Percentiles rank a stretch among this genome's conserved stretches.
Conservation (phyloP, 2,797 vertebrate species). For the Rhinichthys osculus region DNA sequence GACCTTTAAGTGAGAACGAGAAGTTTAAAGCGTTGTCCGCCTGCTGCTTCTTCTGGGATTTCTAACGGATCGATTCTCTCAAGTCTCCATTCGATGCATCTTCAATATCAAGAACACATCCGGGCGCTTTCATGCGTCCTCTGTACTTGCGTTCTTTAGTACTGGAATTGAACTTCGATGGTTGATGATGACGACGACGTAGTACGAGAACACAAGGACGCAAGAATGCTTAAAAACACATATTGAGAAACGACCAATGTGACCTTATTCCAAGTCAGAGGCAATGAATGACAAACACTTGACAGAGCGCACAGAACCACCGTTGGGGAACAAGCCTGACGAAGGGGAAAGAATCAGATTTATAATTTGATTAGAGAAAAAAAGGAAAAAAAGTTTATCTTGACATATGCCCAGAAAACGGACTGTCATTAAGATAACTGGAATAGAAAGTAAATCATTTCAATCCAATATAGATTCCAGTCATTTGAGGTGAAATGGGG, state of each 20-base stretch:
- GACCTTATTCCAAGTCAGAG: background rate
- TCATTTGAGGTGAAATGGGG: slow-evolving; percentile 9
- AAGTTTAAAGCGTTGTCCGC: background rate
- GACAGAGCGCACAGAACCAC: background rate
- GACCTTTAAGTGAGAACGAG: background rate
- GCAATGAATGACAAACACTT: background rate
- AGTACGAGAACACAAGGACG: too few species aligned
- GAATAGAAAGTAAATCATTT: slow-evolving; percentile 22
- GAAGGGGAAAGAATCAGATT: background rate
- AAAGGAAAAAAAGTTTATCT: background rate
- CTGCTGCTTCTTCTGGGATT: background rate
- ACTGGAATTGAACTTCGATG: too few species aligned
- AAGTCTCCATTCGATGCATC: background rate
- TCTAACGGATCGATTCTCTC: background rate
- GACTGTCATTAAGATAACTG: background rate
- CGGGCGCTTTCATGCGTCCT: too few species aligned
- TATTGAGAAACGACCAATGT: background rate
- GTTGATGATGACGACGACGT: too few species aligned
- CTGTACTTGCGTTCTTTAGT: too few species aligned
- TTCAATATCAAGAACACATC: too few species aligned
- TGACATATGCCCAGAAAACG: background rate
- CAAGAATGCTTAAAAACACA: too few species aligned
- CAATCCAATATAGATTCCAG: background rate
- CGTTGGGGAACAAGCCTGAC: background rate
- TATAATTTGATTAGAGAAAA: slow-evolving; percentile 5